These are phyloP conservation scores for Platycnemis pennipes DNA, from an alignment of 2,888 invertebrate species.

Conservation along the genomic window DNA sequence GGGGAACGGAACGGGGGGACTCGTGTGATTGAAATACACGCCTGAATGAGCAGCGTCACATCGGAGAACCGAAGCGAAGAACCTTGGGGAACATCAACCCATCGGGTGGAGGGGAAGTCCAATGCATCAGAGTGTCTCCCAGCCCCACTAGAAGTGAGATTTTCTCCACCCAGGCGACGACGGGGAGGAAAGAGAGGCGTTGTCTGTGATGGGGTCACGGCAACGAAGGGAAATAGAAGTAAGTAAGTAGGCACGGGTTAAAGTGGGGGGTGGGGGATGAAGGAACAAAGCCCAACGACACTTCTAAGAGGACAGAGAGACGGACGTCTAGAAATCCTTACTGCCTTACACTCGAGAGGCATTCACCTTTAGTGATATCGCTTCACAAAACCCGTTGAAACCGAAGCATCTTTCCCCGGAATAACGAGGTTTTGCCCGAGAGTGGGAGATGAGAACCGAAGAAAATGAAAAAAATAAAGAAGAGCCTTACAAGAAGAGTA, in stretches of 20 bases:
- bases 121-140: not conserved
- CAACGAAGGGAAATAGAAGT: not conserved
- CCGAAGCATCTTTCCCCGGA: slow-evolving; percentile 55
- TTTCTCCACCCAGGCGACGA: not conserved
- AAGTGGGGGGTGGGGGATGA: not conserved
- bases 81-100: not conserved
- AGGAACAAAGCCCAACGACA: slow-evolving; percentile 26
- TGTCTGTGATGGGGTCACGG: not conserved
- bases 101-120: not conserved
- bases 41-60: slow-evolving; percentile 2
- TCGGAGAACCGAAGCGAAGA: not conserved
- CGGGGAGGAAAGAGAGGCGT: not conserved
- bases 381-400: slow-evolving; percentile 64
- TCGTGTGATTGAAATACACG: slow-evolving; percentile 2
- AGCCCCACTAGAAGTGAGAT: not conserved
- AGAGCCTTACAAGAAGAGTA: not conserved
- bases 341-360: not conserved
- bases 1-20: not conserved
- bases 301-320: not conserved
- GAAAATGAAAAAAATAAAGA: not conserved
- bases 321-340: slow-evolving; percentile 20
- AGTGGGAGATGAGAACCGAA: not conserved
- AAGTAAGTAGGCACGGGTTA: not conserved
- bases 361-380: slow-evolving; percentile 56
- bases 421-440: slow-evolving; percentile 40